These are phyloP conservation scores for Cephus sareptanus DNA, from an alignment of 2,888 invertebrate genomes.

Conservation along the genomic window DNA sequence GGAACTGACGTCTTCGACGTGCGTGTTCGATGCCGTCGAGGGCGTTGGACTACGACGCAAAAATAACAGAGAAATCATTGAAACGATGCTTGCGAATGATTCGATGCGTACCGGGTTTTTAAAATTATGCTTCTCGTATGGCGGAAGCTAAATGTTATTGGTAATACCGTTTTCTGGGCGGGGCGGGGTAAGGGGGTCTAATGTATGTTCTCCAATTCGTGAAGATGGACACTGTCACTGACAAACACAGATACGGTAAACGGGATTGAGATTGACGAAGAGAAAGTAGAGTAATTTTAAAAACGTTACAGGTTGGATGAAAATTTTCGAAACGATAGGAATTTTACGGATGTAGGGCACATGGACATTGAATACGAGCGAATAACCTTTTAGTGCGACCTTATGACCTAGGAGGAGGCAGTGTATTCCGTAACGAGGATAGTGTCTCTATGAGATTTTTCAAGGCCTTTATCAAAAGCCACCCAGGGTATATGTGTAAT, in stretches of 20 bases:
- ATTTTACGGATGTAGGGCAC: not conserved
- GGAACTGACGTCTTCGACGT: conserved; percentile 63
- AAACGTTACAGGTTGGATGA: not conserved
- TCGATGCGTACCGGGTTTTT: not conserved
- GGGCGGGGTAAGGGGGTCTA: not conserved
- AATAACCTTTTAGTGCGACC: not conserved
- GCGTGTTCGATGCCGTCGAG: conserved; percentile 65
- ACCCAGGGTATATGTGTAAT: not conserved
- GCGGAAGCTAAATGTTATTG: not conserved
- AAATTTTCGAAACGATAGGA: not conserved
- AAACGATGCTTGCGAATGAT: conserved; percentile 14
- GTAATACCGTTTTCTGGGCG: not conserved
- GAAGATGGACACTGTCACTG: not conserved
- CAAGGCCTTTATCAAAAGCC: not conserved
- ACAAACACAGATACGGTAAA: not conserved
- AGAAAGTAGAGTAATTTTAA: not conserved
- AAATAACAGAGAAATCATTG: conserved; percentile 55
- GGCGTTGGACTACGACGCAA: conserved; percentile 65
- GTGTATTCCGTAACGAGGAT: not conserved
- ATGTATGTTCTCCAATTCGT: not conserved
- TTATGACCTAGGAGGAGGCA: not conserved
- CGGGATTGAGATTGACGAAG: not conserved
- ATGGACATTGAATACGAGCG: not conserved
- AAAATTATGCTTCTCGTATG: not conserved
- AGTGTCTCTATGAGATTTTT: not conserved